These are phyloP conservation scores for Leptodactylus fuscus DNA, from an alignment of 2,113 vertebrate genomes.

Conservation along the genomic window DNA sequence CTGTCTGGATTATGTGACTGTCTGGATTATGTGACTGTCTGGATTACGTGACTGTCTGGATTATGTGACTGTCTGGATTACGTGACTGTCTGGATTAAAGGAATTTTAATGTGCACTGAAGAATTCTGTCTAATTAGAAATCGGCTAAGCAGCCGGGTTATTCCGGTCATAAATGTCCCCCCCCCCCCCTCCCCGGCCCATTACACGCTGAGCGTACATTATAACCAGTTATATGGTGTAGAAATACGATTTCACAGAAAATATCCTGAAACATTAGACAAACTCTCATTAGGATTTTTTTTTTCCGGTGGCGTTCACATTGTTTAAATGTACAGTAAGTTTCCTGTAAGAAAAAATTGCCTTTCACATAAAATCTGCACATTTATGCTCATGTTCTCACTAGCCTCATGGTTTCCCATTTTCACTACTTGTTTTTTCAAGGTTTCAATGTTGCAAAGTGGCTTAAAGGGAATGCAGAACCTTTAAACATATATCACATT, in stretches of 20 bases:
- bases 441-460: background rate
- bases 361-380: background rate
- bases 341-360: background rate
- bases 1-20: too few relatives aligned
- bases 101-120: too few relatives aligned
- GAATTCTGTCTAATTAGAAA: background rate
- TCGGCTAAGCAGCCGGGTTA: background rate
- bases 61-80: too few relatives aligned
- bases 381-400: background rate
- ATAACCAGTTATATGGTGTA: background rate
- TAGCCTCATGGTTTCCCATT: background rate
- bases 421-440: background rate
- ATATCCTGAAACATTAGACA: background rate
- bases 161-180: background rate
- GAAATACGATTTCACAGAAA: background rate
- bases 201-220: background rate
- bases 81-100: too few relatives aligned
- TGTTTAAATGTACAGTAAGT: background rate
- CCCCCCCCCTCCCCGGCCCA: background rate
- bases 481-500: too few relatives aligned
- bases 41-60: too few relatives aligned
- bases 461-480: background rate
- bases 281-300: background rate
- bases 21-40: too few relatives aligned
- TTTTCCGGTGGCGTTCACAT: background rate